phyloP scores from a whole-genome alignment of 2,888 invertebrate genomes.

The Stictocephala bisonia region DNA sequence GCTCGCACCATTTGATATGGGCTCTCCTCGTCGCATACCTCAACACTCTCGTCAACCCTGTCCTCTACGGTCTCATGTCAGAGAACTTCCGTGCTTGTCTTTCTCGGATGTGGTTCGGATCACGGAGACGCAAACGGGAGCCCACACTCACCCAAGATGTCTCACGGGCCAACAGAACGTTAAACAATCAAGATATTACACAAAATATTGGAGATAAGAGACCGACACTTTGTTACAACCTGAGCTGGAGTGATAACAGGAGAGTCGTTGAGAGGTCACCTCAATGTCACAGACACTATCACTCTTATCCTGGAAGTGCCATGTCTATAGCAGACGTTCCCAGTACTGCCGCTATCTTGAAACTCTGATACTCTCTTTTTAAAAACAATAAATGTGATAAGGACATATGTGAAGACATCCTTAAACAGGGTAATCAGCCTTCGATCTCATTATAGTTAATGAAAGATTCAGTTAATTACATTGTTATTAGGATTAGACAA shows the following conservation, averaged over 20 bases:
- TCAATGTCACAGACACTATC: neutral
- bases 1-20: slow-evolving; percentile 68
- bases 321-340: slow-evolving; percentile 8
- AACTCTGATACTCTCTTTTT: neutral
- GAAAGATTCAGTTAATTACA: no score
- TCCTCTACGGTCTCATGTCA: slow-evolving; percentile 69
- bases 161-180: slow-evolving; percentile 19
- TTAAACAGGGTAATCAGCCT: no score
- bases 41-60: slow-evolving; percentile 70
- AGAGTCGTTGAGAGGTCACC: neutral
- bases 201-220: slow-evolving; percentile 4
- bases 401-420: no score
- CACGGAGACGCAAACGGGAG: slow-evolving; percentile 46
- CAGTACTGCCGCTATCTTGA: slow-evolving; percentile 7
- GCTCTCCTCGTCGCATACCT: slow-evolving; percentile 67
- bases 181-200: neutral
- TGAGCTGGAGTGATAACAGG: slow-evolving; percentile 30
- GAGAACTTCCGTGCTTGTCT: slow-evolving; percentile 68
- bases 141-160: slow-evolving; percentile 32
- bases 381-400: no score
- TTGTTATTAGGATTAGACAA: no score
- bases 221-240: slow-evolving; percentile 12
- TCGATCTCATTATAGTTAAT: no score
- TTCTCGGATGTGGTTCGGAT: slow-evolving; percentile 64
- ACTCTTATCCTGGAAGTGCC: slow-evolving; percentile 27